Base-by-base conservation (phyloP, 2,113 vertebrate species). In the Mustela nigripes region DNA sequence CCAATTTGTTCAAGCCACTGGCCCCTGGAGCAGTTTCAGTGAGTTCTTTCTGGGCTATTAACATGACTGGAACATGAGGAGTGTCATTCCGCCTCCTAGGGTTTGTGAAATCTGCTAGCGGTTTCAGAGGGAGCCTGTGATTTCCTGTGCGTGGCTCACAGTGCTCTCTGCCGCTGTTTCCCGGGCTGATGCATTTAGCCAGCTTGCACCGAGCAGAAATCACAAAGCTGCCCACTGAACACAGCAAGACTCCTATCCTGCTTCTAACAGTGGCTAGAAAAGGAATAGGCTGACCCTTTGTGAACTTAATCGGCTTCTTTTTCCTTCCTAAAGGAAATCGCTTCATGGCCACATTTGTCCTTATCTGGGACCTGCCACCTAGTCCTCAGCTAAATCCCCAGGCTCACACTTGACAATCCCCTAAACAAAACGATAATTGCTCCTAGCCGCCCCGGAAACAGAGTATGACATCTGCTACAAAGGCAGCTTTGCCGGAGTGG, bases 11-110 rank as follows among this genome's bases (percentile, higher is more conserved):
- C 84, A 76, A 88, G 60, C 71, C 81, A 31, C 78, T 82, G 67
- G 91, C 36, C 50, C 28, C 53, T 71, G 48, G 58, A 88, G 76
- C 76, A 48, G 73, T 74, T 92, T 83, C 71, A 45, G 18, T 1
- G 45, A 73, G 90, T 97, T 95, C 97, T 97, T 60, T 95, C 95
- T 91, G 36, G 87, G n/a, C 48, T 76, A 0, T 80, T 79, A 36
- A 50, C 39, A 7, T 16, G 73, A 22, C 80, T 56, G 56, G 96
- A 91, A 56, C 60, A 22, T 73, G 8, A 2, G 39, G 86, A 12
- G 28, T 50, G 33, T 81, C 26, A 39, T 62, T 85, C 67, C 31
- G 71, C 82, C 91, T 65, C 67, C 56, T n/a, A 14, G 82, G 31
- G 21, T 73, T 94, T 73, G 60, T 80, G 28, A 82, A 85, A n/a